Evolutionary conservation across 2,888 invertebrate species (phyloP), one percentile per base, ranked within the genome.

Genomic region (Tinea semifulvella): DNA sequence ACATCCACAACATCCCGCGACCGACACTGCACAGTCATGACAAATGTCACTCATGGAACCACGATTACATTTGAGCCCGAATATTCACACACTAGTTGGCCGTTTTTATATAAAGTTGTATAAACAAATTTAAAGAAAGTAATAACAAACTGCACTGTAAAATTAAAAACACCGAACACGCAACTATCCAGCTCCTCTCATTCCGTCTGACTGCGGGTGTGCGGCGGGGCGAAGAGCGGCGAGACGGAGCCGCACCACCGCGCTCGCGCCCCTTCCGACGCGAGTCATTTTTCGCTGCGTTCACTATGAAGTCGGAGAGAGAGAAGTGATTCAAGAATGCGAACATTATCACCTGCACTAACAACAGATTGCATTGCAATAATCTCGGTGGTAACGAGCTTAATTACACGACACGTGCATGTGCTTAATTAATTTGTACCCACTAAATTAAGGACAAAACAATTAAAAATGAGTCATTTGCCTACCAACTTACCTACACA

Each of bases 111-210:
- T 60, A 60, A 57, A 58, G 31, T 13, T 31, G 53, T 48, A 49
- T 52, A 47, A 60, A 62, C 59, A 31, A 31, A 31, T 31, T 11
- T 31, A 27, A 4, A 10, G 14, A 2, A 31, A 31, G n/a, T n/a
- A 31, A 31, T 31, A 31, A 31, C 31, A 13, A n/a, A 31, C 13
- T 31, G 31, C 31, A 31, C 31, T 7, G 31, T 7, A 31, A 31
- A 36, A 22, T 40, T 17, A 75, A 75, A 76, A 76, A 77, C 72
- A 75, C 75, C 76, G 77, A 73, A 73, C 75, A 68, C 70, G 75
- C 76, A 79, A 72, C 75, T 58, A 49, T 60, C 63, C 55, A 59
- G 69, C 66, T 73, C 71, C 74, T 70, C 72, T 74, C 73, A 74
- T 68, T 73, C 47, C 47, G 49, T 39, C 46, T 61, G 65, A 65